Conservation (phyloP, 2,797 vertebrate genomes). For the Hybognathus amarus region DNA sequence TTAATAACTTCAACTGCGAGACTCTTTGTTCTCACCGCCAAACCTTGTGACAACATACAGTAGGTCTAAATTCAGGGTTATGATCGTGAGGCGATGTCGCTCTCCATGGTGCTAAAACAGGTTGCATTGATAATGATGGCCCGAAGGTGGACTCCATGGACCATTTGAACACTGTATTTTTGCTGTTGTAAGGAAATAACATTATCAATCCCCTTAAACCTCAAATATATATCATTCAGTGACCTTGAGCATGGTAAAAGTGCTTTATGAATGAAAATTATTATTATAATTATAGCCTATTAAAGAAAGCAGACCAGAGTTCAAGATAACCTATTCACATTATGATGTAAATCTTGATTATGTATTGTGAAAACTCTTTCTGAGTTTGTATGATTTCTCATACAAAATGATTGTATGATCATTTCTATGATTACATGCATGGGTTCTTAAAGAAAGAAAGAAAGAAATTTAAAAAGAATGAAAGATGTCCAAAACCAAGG, state of each 20-base stretch:
- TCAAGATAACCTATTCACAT: background rate
- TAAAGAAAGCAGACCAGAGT: background rate
- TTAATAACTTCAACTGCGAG: background rate
- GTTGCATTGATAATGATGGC: background rate
- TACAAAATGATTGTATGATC: too few species aligned
- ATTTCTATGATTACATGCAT: background rate
- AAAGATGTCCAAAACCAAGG: background rate
- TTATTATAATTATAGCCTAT: background rate
- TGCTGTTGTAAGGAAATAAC: background rate
- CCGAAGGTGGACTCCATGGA: background rate
- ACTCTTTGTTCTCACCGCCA: background rate
- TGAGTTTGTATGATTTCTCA: too few species aligned
- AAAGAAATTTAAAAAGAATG: background rate
- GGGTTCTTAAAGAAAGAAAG: background rate
- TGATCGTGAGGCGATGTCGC: slow-evolving; percentile 19
- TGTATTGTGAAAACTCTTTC: background rate
- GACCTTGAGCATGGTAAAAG: background rate
- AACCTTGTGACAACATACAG: background rate
- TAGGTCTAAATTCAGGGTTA: background rate
- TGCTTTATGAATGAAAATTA: fast-evolving
- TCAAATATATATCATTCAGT: background rate
- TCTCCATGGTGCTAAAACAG: slow-evolving; percentile 70
- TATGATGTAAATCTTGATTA: background rate
- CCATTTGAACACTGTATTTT: background rate
- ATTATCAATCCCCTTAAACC: background rate